A percentile compares a stretch with the other conserved stretches of the same genome.
Evolutionary conservation across 2,888 invertebrate species (phyloP).

Genomic region (Volucella zonaria): DNA sequence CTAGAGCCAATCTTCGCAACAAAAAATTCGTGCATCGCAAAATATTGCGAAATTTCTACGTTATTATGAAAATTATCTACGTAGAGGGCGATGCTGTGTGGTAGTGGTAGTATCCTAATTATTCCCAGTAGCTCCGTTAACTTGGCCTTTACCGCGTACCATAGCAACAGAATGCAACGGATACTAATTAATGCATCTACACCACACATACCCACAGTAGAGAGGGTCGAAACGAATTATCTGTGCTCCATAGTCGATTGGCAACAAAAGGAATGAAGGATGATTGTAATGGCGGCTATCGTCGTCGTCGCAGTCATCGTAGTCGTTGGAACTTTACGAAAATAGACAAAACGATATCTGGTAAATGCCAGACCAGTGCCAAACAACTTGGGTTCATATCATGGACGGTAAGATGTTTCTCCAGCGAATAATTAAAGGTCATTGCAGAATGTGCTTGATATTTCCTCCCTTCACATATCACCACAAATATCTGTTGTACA

Average conservation of each 20-base stretch:
- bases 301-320: neutral
- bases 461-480: slow-evolving; percentile 22
- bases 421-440: slow-evolving; percentile 71
- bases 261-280: slow-evolving; percentile 21
- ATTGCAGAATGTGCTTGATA: slow-evolving; percentile 25
- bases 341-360: slow-evolving; percentile 59
- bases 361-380: slow-evolving; percentile 30
- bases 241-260: slow-evolving; percentile 43
- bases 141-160: slow-evolving; percentile 62
- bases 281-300: slow-evolving; percentile 40
- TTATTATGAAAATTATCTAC: slow-evolving; percentile 67
- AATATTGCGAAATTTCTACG: slow-evolving; percentile 54
- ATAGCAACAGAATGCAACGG: slow-evolving; percentile 34
- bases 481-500: slow-evolving; percentile 38
- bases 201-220: slow-evolving; percentile 32
- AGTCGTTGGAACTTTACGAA: slow-evolving; percentile 33
- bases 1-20: neutral
- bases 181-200: slow-evolving; percentile 68
- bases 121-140: slow-evolving; percentile 68
- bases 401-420: slow-evolving; percentile 43
- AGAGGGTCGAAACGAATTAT: slow-evolving; percentile 23
- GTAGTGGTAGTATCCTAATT: slow-evolving; percentile 60
- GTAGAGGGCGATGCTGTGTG: neutral
- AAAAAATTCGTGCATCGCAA: slow-evolving; percentile 37
- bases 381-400: slow-evolving; percentile 11